Base-by-base conservation (phyloP, 1,140 invertebrate species). In the Ganaspis sp. region DNA sequence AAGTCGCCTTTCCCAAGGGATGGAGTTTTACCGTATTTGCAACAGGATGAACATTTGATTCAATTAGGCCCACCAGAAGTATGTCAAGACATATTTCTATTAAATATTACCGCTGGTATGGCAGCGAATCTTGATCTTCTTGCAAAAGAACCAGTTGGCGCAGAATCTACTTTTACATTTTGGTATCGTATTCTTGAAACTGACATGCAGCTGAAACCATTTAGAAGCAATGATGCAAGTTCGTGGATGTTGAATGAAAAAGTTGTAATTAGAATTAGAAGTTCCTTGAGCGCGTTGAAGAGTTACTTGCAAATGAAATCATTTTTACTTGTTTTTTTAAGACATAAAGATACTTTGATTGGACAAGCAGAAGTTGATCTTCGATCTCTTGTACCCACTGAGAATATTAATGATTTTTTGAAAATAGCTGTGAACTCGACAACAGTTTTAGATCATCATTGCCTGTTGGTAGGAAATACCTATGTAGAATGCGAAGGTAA, bases 41-140 rank as follows among this genome's bases (percentile, higher is more conserved):
- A 88, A 38, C 72, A 81, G 53, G 82, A 91, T 45, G 88, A 90
- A 64, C 82, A 83, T 73, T 76, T 91, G n/a, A 90, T 91, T 77
- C 90, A 91, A 75, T 79, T 91, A 37, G 89, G 89, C 0, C 82
- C 89, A 23, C 12, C 86, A 73, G 75, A 84, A 8, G 81, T 64
- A 53, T 90, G 87, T 70, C 77, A 81, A 29, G 83, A 88, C 49
- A 79, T 89, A 74, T 91, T 91, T 80, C 23, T 88, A 5, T 77
- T 91, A 19, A 85, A 76, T 73, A 87, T 91, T 49, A 86, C 73
- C 69, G 78, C 86, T 17, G 83, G 83, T 73, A 85, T 71, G 40
- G 81, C 78, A 58, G 77, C 79, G 45, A 87, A 91, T 81, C 45
- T 89, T 12, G 75, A 88, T 71, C 64, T 88, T 42, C 74, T 90